phyloP scores from a whole-genome alignment of 2,888 invertebrate species.

The Xestia c-nigrum region DNA sequence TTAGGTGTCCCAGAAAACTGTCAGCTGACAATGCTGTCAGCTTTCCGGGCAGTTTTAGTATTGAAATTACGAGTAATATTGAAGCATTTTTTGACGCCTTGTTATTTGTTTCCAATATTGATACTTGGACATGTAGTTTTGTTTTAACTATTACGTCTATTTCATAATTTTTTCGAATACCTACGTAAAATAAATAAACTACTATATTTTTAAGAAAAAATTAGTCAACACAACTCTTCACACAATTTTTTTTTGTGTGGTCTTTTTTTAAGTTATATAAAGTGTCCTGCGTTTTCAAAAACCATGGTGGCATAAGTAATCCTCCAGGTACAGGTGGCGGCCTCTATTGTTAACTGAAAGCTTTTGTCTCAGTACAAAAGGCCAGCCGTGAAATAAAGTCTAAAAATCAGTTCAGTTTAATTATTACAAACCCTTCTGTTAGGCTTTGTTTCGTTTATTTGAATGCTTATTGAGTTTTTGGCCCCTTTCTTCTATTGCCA shows the following conservation, averaged over 20 bases:
- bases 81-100: no score
- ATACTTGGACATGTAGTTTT: no score
- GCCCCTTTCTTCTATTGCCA: conserved; percentile 17
- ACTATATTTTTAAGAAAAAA: not conserved
- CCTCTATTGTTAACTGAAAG: conserved; percentile 67
- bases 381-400: conserved; percentile 71
- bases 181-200: not conserved
- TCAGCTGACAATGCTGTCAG: no score
- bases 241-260: not conserved
- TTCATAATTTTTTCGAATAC: not conserved
- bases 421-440: conserved; percentile 72
- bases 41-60: no score
- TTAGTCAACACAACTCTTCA: not conserved
- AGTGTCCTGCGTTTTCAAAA: conserved; percentile 24
- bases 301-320: conserved; percentile 62
- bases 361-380: conserved; percentile 72
- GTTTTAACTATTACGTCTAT: not conserved
- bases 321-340: conserved; percentile 67
- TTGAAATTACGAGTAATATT: no score
- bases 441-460: conserved; percentile 63
- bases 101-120: no score
- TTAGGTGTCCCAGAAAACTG: no score
- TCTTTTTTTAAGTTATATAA: not conserved
- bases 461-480: conserved; percentile 54
- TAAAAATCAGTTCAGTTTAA: conserved; percentile 73